Base-by-base conservation (phyloP, 2,797 vertebrate species). In the Silurus aristotelis region DNA sequence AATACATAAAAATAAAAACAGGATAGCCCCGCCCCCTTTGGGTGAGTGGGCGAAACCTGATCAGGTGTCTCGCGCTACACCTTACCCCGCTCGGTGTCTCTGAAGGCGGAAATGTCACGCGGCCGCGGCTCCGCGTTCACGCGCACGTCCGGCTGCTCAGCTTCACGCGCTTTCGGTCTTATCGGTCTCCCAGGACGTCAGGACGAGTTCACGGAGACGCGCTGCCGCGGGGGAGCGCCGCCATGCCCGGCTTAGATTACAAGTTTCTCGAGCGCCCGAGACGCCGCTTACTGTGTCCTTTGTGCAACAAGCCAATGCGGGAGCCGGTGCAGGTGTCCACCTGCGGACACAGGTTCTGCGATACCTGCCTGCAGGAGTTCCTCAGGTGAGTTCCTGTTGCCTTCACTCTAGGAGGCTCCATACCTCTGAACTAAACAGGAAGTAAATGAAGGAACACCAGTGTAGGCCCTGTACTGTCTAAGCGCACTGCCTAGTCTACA, bases 331-430 rank as follows among this genome's bases (percentile, higher is more conserved):
- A 98, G 90, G 97, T 99, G 89, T 99, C 98, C 78, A 99, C 98
- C 93, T 99, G 98, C 93, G 98, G 98, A 76, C 98, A 99, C 92
- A 96, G 98, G 64, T 99, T 98, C 93, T 99, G 98, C 94, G 98
- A 99, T 94, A 99, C 98, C 94, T 99, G 98, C 94, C 95, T 99
- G 90, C 98, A 99, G 93, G 98, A 99, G 93, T 99, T 98, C 85
- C 96, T 99, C 89, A 99, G 98, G 98, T 52, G 48, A 52, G 48
- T 52, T 52, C 38, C 38, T 38, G 38, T 31, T 38, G 38, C 38
- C 75, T 60, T 38, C 75, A 60, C 25, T 56, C 25, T 38, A 38
- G 38, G 9, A 22, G 14, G 43, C 27, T 61, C 27, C 56, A 61
- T 22, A 61, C 56, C 22, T 17, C 55, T 77, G 19, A 27, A 20